Percentiles rank a stretch among this genome's conserved stretches.
phyloP scores from a whole-genome alignment of 2,888 invertebrate species.

The Eretmocerus hayati region DNA sequence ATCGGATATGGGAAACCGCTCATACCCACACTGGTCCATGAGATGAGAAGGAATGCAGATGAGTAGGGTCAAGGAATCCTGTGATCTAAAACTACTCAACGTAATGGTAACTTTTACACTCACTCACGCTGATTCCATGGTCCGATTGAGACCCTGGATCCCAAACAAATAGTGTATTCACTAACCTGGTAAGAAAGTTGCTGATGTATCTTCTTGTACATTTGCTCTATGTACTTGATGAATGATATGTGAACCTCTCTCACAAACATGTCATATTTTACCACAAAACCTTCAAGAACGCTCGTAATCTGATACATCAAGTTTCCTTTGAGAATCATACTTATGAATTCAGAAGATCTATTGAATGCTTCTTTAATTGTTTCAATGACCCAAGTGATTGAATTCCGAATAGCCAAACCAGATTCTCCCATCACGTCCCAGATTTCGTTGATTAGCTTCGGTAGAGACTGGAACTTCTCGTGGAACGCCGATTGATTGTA shows the following conservation, averaged over 20 bases:
- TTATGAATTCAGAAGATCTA: slow-evolving; percentile 62
- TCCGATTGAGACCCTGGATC: no score
- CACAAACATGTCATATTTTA: slow-evolving; percentile 72
- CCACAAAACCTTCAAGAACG: slow-evolving; percentile 61
- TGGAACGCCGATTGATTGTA: slow-evolving; percentile 72
- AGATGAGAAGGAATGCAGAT: no score
- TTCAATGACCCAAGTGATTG: slow-evolving; percentile 67
- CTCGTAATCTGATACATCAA: slow-evolving; percentile 65
- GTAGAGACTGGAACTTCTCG: slow-evolving; percentile 70
- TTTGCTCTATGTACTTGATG: slow-evolving; percentile 65
- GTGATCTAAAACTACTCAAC: no score
- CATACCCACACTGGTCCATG: no score
- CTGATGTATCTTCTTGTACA: slow-evolving; percentile 64
- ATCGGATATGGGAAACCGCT: no score
- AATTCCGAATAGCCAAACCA: slow-evolving; percentile 69
- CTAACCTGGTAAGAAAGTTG: slow-evolving; percentile 57
- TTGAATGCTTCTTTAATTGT: slow-evolving; percentile 65
- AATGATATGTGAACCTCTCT: slow-evolving; percentile 66
- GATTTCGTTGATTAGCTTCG: slow-evolving; percentile 72
- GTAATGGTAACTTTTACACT: no score
- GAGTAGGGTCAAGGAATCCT: no score
- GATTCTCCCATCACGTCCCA: slow-evolving; percentile 84
- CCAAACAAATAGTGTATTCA: no score
- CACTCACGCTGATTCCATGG: no score
- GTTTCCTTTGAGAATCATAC: slow-evolving; percentile 66